A percentile compares a stretch with the other conserved stretches of the same genome.
Conservation (phyloP, 1,140 invertebrate species). For the Atta texana region DNA sequence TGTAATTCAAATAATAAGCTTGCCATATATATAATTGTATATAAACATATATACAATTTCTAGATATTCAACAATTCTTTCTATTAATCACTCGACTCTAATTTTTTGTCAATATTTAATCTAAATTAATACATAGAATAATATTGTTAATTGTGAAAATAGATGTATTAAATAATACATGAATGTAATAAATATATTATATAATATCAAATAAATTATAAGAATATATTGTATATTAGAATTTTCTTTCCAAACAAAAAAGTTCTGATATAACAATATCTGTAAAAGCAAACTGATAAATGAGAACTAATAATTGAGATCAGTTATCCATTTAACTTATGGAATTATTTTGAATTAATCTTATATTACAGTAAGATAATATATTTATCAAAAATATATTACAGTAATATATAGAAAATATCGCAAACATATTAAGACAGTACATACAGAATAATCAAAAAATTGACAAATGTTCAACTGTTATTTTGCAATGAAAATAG, state of each 20-base stretch:
- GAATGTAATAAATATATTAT: background rate
- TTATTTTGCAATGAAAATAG: background rate
- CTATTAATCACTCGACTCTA: background rate
- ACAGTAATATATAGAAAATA: background rate
- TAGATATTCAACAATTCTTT: background rate
- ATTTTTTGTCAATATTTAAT: slow-evolving; percentile 1
- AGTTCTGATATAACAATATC: background rate
- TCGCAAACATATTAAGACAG: background rate
- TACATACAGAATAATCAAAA: background rate
- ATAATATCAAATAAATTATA: background rate
- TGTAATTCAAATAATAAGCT: background rate
- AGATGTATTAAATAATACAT: background rate
- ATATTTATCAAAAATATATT: background rate
- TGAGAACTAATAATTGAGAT: background rate
- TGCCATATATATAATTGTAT: background rate
- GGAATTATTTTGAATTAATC: background rate
- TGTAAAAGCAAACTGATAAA: background rate
- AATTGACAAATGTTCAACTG: background rate
- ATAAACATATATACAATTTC: no score
- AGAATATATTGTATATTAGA: background rate
- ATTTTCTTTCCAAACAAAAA: background rate
- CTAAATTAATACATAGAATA: background rate
- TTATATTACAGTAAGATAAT: background rate
- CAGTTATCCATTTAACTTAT: background rate
- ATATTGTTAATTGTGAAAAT: background rate